These are phyloP conservation scores for Lutjanus erythropterus DNA, from an alignment of 2,113 vertebrate genomes.

Conservation along the genomic window DNA sequence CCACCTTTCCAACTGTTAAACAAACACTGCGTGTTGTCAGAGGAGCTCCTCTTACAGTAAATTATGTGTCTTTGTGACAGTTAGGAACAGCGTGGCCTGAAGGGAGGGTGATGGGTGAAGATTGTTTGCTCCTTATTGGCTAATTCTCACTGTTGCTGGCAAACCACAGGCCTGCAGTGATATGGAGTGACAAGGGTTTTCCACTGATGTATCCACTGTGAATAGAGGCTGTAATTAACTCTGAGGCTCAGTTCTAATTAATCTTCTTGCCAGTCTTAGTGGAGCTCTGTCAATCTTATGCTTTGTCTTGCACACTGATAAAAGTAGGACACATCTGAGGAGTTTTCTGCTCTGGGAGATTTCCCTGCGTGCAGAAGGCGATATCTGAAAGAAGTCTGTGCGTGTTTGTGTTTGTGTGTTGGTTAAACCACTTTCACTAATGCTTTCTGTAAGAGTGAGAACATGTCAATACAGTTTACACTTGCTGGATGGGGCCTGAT, in stretches of 20 bases:
- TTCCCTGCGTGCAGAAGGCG: conserved; percentile 5
- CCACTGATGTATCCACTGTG: conserved; percentile 68
- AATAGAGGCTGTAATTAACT: conserved; percentile 80
- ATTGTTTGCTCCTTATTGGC: conserved; percentile 55
- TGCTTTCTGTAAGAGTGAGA: conserved; percentile 31
- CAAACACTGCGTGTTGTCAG: conserved; percentile 44
- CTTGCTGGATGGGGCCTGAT: conserved; percentile 39
- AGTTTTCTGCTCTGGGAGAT: conserved; percentile 19
- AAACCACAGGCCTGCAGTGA: conserved; percentile 47
- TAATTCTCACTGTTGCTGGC: conserved; percentile 52
- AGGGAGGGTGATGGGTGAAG: conserved; percentile 24
- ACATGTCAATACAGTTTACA: conserved; percentile 53
- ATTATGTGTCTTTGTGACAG: conserved; percentile 50
- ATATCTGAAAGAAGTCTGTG: not conserved
- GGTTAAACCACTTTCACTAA: conserved; percentile 14
- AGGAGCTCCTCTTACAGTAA: conserved; percentile 16
- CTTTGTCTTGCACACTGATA: conserved; percentile 44
- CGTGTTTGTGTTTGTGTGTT: not conserved
- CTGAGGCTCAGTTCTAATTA: conserved; percentile 76
- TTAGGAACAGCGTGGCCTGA: conserved; percentile 33
- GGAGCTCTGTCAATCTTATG: conserved; percentile 58
- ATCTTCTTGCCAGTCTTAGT: conserved; percentile 67
- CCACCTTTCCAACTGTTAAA: conserved; percentile 41
- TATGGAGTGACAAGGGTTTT: conserved; percentile 60
- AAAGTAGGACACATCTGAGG: conserved; percentile 49